A percentile compares a stretch with the other conserved stretches of the same genome.
These are phyloP conservation scores for Chaetura pelagica DNA, from an alignment of 2,113 vertebrate species.

Conservation along the genomic window DNA sequence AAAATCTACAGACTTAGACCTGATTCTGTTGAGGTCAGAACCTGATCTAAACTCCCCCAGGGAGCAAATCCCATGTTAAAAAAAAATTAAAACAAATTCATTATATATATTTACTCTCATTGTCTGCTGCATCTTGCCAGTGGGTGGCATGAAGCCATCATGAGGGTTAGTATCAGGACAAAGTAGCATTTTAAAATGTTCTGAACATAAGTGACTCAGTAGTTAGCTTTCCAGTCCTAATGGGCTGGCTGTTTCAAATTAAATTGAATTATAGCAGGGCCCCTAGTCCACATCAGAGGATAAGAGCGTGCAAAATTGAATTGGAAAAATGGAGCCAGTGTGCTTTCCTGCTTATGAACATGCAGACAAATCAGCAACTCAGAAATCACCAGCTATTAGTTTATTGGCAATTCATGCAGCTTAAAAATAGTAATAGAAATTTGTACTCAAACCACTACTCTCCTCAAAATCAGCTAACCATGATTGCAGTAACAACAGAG, in stretches of 20 bases:
- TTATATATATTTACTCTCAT: neutral
- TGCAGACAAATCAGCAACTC: conserved; percentile 20
- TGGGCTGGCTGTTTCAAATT: conserved; percentile 33
- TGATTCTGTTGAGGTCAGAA: neutral
- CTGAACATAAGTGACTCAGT: conserved; percentile 4
- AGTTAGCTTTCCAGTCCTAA: conserved; percentile 25
- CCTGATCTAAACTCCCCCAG: neutral
- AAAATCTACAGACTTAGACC: neutral
- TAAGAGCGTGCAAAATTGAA: conserved; percentile 18
- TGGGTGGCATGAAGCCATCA: neutral
- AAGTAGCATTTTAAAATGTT: conserved; percentile 15
- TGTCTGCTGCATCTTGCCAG: neutral
- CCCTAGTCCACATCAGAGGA: neutral
- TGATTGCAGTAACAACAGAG: neutral
- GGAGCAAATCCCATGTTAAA: neutral
- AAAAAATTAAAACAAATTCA: neutral
- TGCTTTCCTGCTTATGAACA: neutral
- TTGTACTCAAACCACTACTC: neutral
- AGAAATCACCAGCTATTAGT: conserved; percentile 20
- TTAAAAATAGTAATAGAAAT: neutral
- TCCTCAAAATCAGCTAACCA: neutral
- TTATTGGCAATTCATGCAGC: neutral
- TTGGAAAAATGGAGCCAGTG: conserved; percentile 8
- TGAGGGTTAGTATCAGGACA: neutral
- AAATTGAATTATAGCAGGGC: neutral